A percentile compares a stretch with the other conserved stretches of the same genome.
Conservation (phyloP, 2,797 vertebrate genomes). For the Anabas testudineus region DNA sequence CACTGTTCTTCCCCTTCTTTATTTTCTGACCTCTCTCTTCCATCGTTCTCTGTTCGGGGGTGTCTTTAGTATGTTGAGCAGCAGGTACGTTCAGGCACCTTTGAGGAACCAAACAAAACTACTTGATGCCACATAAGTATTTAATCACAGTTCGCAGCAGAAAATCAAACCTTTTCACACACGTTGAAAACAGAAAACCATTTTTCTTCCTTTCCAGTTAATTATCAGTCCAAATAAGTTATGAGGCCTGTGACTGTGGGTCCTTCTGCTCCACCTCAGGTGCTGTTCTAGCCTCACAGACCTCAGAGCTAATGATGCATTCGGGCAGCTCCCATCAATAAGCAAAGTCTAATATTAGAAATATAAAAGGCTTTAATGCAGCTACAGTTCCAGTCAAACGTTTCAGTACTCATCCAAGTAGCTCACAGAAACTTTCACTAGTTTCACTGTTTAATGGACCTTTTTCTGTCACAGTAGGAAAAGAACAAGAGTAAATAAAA, state of each 20-base stretch:
- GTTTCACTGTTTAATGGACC: no score
- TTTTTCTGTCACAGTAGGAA: no score
- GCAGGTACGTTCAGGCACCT: slow-evolving; percentile 12
- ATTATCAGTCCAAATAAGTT: no score
- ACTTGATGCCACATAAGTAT: background rate
- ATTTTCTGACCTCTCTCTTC: background rate
- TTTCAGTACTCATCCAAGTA: no score
- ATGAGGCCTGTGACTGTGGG: no score
- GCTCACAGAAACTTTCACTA: no score
- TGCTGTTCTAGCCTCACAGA: background rate
- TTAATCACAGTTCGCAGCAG: background rate
- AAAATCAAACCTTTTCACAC: no score
- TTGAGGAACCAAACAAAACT: background rate
- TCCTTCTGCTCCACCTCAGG: background rate
- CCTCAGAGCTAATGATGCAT: background rate
- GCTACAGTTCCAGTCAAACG: no score
- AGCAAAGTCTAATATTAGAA: background rate
- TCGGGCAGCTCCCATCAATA: background rate
- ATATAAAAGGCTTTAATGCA: no score
- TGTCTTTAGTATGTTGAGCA: slow-evolving; percentile 9
- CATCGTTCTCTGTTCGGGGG: background rate
- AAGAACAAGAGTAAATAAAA: no score
- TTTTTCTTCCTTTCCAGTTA: no score
- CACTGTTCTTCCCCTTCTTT: background rate
- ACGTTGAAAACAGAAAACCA: no score